Evolutionary conservation across 1,140 invertebrate genomes (phyloP).

Genomic region (Sitophilus oryzae): DNA sequence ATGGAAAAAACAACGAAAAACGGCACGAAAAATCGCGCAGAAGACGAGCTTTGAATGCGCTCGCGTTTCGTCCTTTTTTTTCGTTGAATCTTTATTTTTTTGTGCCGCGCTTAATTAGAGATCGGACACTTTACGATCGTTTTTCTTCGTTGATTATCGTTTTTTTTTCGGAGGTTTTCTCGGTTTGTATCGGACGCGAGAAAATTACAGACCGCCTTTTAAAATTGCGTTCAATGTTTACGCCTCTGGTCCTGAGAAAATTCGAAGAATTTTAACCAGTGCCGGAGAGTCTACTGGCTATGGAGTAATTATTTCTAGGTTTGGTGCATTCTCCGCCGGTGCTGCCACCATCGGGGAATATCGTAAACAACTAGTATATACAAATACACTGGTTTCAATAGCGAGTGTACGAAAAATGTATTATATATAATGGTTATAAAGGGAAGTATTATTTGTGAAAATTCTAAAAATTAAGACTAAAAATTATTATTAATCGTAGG

Average conservation of each 20-base stretch:
- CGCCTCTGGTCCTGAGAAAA: background rate
- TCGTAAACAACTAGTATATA: no score
- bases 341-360: no score
- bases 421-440: no score
- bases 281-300: background rate
- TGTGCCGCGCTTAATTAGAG: background rate
- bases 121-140: no score
- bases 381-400: no score
- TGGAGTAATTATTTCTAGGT: background rate
- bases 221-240: background rate
- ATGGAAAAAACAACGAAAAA: background rate
- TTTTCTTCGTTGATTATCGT: background rate
- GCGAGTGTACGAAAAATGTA: no score
- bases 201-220: background rate
- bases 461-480: no score
- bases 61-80: background rate
- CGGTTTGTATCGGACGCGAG: background rate
- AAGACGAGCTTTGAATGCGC: background rate
- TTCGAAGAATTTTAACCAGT: background rate
- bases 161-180: background rate
- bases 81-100: background rate
- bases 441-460: no score
- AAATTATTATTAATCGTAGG: conserved; percentile 17
- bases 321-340: background rate
- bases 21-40: no score